Evolutionary conservation across 2,113 vertebrate species (phyloP).

Genomic region (Gobiocypris rarus): DNA sequence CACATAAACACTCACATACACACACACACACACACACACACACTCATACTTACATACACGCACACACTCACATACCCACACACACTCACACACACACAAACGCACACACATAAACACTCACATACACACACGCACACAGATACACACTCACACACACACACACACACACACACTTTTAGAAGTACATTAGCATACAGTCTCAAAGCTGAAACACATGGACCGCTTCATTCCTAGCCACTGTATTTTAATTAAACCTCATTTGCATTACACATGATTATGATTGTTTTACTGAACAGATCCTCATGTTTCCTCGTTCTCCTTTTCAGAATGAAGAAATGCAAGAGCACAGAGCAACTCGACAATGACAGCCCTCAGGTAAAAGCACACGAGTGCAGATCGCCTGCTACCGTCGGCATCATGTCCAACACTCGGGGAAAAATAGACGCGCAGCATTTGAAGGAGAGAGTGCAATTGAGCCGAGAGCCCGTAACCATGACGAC

Average conservation of each 20-base stretch:
- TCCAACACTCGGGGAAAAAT: neutral
- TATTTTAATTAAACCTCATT: neutral
- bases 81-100: too few relatives aligned
- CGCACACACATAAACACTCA: too few relatives aligned
- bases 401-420: neutral
- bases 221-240: too few relatives aligned
- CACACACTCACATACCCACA: too few relatives aligned
- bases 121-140: too few relatives aligned
- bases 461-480: slow-evolving; percentile 8
- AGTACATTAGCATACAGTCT: too few relatives aligned
- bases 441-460: neutral
- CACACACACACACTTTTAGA: too few relatives aligned
- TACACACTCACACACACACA: too few relatives aligned
- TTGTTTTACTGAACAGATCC: neutral
- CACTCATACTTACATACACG: too few relatives aligned
- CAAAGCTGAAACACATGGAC: too few relatives aligned
- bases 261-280: neutral
- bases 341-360: slow-evolving; percentile 48
- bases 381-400: neutral
- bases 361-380: slow-evolving; percentile 42
- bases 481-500: slow-evolving; percentile 45
- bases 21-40: too few relatives aligned
- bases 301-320: neutral
- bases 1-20: too few relatives aligned
- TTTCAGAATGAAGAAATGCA: slow-evolving; percentile 51